A percentile compares a stretch with the other conserved stretches of the same genome.
Conservation (phyloP, 2,888 invertebrate species). For the Seira sanloemensis region DNA sequence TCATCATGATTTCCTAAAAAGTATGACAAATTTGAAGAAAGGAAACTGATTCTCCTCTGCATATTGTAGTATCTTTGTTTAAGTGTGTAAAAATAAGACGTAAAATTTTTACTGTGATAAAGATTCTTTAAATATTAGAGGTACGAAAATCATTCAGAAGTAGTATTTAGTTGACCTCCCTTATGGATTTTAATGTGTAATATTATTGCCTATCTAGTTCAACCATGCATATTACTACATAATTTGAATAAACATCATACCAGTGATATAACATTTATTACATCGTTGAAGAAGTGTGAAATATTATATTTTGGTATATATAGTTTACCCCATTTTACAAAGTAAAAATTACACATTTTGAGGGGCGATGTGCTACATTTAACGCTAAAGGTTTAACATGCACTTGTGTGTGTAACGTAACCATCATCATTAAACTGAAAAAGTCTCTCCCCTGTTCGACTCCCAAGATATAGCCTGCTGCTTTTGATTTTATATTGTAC, state of each 20-base stretch:
- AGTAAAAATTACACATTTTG: too few relatives aligned
- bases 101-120: constrained; percentile 67
- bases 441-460: too few relatives aligned
- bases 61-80: constrained; percentile 48
- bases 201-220: neutral
- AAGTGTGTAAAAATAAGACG: constrained; percentile 69
- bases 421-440: too few relatives aligned
- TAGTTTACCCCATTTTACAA: too few relatives aligned
- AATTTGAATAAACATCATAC: neutral
- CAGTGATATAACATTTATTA: neutral
- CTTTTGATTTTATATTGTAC: too few relatives aligned
- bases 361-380: too few relatives aligned
- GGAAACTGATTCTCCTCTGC: constrained; percentile 44
- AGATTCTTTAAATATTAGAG: constrained; percentile 52
- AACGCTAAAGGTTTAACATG: too few relatives aligned
- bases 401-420: too few relatives aligned
- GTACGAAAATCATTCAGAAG: constrained; percentile 56
- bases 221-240: neutral
- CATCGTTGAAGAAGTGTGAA: neutral
- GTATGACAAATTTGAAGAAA: constrained; percentile 50
- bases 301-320: neutral
- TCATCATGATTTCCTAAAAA: constrained; percentile 28
- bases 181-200: neutral
- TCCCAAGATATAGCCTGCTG: too few relatives aligned
- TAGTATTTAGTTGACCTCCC: constrained; percentile 3